Base-by-base conservation (phyloP, 2,797 vertebrate species). In the Enteromius mattozi region DNA sequence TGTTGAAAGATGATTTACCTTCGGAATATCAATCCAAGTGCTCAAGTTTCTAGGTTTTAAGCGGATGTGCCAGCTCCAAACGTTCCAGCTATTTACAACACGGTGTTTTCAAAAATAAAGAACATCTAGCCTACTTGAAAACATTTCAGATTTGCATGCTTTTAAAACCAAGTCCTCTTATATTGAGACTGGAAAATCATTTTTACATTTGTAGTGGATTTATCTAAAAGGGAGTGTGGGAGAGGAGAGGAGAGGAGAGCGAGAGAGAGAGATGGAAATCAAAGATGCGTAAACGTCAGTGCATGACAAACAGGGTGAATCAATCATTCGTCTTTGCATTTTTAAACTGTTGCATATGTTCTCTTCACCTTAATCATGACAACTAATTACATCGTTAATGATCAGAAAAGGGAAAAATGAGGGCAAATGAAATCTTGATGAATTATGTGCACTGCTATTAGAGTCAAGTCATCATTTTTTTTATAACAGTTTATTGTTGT, bases 331-430 rank as follows among this genome's bases (percentile, higher is more conserved):
- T 80, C 21, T 70, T 83, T 86, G 84, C 82, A 80, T 74, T 76
- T 83, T 72, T 84, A 79, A 89, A 87, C 86, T 89, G 88, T 89
- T 87, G 88, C 84, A 81, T 84, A 84, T 84, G 61, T 71, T 78
- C 78, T 14, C 37, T 77, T 71, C 80, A 45, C 78, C 74, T 80
- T 86, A 86, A 85, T 86, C 78, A 86, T 83, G 77, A 81, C 84
- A 81, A 80, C 77, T 84, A 88, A 88, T 86, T 70, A 78, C 85
- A 76, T 63, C 82, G 83, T 80, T 76, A 86, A 84, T 87, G 81
- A 75, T 85, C 74, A 78, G 85, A 88, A 81, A 85, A 54, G 47
- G 56, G 80, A 56, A 35, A 86, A 88, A 78, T 17, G 33, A 56
- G 16, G 51, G 47, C 59, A 80, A 80, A 81, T 85, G 59, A 63